Base-by-base conservation (phyloP, 2,113 vertebrate genomes). In the Cochlearius cochlearius region DNA sequence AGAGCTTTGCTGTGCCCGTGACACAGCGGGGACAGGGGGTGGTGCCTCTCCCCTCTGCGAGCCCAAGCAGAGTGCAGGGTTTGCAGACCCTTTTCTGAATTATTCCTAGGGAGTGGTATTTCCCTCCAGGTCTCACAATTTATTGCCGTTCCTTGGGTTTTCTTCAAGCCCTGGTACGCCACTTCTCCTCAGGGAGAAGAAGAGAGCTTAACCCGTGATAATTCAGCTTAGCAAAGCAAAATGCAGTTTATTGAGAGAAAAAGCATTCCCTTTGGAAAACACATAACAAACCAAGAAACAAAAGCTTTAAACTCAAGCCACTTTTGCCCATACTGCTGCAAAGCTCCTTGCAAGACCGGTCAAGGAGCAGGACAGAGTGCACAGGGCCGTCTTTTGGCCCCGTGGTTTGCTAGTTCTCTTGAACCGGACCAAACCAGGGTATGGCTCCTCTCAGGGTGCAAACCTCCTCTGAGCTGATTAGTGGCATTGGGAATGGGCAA, bases 1-100 rank as follows among this genome's bases (percentile, higher is more conserved):
- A 67, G 50, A 75, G 41, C 34, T 74, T 39, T 50, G 9, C 26
- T 27, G 29, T 25, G n/a, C 26, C 58, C 5, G 3, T 50, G 50
- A n/a, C 21, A 25, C 3, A 7, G 15, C 0, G 0, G 0, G 16
- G 10, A 5, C 5, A 9, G 15, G 21, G 26, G 2, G 2, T 25
- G 49, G 32, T 30, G 17, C 30, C 41, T 45, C 59, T 15, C 10
- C 29, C 34, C 25, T 58, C 13, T 69, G 62, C 14, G 10, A 69
- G 25, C 22, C 45, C 19, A 11, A 12, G 26, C 10, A 38, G 55
- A 45, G 53, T 5, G 6, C 8, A 56, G 21, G 8, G 14, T 73
- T 68, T 80, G 21, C 34, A 80, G 38, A 45, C 4, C 5, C 9
- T 72, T 45, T 68, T 66, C 50, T 49, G 45, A 86, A 77, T 86